A percentile compares a stretch with the other conserved stretches of the same genome.
phyloP scores from a whole-genome alignment of 2,888 invertebrate genomes.

The Trissonchulus latispiculum region DNA sequence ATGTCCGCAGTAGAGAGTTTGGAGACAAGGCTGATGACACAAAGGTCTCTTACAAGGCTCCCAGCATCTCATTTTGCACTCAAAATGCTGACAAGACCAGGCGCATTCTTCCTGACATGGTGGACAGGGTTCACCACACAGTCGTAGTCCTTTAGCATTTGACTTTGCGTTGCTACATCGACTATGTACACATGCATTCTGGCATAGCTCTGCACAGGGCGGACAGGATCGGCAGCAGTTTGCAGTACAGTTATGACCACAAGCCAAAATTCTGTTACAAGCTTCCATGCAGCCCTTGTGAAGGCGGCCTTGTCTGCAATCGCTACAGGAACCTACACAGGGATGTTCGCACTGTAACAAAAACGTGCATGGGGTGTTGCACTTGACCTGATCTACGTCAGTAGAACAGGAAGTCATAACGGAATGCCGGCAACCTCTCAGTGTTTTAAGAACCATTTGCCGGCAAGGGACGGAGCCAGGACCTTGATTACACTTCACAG shows the following conservation, averaged over 20 bases:
- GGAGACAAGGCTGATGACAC: slow-evolving; percentile 43
- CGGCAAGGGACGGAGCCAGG: slow-evolving; percentile 45
- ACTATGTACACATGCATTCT: slow-evolving; percentile 50
- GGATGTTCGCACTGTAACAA: slow-evolving; percentile 36
- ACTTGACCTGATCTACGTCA: slow-evolving; percentile 23
- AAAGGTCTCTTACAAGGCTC: slow-evolving; percentile 44
- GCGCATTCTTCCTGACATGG: slow-evolving; percentile 45
- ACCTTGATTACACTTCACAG: slow-evolving; percentile 44
- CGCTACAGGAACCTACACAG: slow-evolving; percentile 43
- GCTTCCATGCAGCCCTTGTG: slow-evolving; percentile 54
- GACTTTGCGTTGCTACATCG: no score
- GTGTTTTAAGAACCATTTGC: slow-evolving; percentile 17
- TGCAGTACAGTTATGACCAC: slow-evolving; percentile 51
- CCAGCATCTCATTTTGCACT: slow-evolving; percentile 45
- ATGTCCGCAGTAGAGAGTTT: slow-evolving; percentile 49
- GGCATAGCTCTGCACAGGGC: slow-evolving; percentile 47
- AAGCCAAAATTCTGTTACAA: slow-evolving; percentile 55
- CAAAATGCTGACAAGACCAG: slow-evolving; percentile 41
- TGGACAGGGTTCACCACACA: slow-evolving; percentile 36
- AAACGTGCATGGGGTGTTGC: slow-evolving; percentile 31
- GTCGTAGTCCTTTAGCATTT: slow-evolving; percentile 27
- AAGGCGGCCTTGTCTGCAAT: slow-evolving; percentile 50
- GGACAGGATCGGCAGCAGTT: slow-evolving; percentile 39
- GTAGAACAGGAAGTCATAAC: slow-evolving; percentile 3
- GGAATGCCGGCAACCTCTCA: slow-evolving; percentile 27